Percentiles rank a stretch among this genome's conserved stretches.
These are phyloP conservation scores for Vidua macroura DNA, from an alignment of 2,113 vertebrate genomes.

Conservation along the genomic window DNA sequence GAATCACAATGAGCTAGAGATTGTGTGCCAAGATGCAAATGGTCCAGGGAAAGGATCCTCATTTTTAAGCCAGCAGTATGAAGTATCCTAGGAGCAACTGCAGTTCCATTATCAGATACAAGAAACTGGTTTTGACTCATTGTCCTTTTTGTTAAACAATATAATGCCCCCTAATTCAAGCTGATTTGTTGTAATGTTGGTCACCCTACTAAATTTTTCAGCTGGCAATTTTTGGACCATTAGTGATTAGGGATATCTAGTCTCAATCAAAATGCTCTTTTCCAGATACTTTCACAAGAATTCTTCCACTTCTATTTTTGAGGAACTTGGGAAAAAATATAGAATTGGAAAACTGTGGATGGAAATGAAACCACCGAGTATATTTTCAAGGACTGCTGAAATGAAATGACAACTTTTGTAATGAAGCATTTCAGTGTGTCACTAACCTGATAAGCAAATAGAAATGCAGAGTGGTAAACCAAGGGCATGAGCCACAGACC, in stretches of 20 bases:
- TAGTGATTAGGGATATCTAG: background rate
- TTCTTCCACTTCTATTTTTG: background rate
- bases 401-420: background rate
- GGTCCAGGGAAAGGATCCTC: conserved; percentile 8
- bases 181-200: background rate
- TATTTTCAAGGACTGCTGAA: background rate
- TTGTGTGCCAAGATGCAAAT: conserved; percentile 14
- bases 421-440: background rate
- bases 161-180: background rate
- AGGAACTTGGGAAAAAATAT: background rate
- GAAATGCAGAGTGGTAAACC: background rate
- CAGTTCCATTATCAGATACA: background rate
- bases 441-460: background rate
- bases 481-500: background rate
- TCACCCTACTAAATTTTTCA: background rate
- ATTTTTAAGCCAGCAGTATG: conserved; percentile 32
- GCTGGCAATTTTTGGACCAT: background rate
- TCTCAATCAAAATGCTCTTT: background rate
- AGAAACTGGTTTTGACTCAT: background rate
- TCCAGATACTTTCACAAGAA: background rate
- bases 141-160: background rate
- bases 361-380: background rate
- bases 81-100: conserved; percentile 10
- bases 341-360: background rate
- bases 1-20: conserved; percentile 47